phyloP scores from a whole-genome alignment of 2,888 invertebrate species.

The Drosophila affinis region DNA sequence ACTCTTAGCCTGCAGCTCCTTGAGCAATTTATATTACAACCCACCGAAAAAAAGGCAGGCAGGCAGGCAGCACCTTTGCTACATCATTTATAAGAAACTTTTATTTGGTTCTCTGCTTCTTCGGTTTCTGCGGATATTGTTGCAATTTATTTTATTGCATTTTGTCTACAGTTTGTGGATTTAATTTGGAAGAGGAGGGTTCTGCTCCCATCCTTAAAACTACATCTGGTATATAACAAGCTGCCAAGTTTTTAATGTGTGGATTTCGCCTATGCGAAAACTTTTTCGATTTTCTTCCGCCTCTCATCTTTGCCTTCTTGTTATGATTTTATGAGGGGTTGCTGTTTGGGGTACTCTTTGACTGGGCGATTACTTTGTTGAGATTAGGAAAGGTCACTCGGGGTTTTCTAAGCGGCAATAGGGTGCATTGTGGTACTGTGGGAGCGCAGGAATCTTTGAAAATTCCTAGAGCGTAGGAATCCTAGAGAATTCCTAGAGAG shows the following conservation, averaged over 20 bases:
- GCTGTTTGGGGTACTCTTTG: conserved; percentile 12
- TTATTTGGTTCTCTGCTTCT: conserved; percentile 46
- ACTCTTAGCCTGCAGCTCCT: conserved; percentile 49
- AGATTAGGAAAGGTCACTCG: conserved; percentile 32
- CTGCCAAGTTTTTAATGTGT: conserved; percentile 71
- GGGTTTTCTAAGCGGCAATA: neutral
- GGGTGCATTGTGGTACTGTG: neutral
- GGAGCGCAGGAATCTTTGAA: too few species aligned
- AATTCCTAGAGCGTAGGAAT: too few species aligned
- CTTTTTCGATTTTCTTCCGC: conserved; percentile 69
- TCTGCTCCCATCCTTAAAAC: conserved; percentile 44
- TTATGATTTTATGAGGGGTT: conserved; percentile 39
- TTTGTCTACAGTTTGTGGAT: conserved; percentile 67
- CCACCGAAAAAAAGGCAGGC: conserved; percentile 57
- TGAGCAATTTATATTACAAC: conserved; percentile 72
- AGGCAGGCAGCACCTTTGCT: conserved; percentile 57
- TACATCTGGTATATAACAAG: conserved; percentile 66
- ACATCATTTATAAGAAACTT: conserved; percentile 59
- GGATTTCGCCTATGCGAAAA: conserved; percentile 53
- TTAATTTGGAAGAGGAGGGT: conserved; percentile 63
- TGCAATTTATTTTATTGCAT: conserved; percentile 81
- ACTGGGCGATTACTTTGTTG: conserved; percentile 10
- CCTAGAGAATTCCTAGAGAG: too few species aligned
- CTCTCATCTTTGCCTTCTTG: conserved; percentile 5
- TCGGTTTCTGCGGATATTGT: conserved; percentile 65